phyloP scores from a whole-genome alignment of 2,888 invertebrate species.

The Sicus ferrugineus region DNA sequence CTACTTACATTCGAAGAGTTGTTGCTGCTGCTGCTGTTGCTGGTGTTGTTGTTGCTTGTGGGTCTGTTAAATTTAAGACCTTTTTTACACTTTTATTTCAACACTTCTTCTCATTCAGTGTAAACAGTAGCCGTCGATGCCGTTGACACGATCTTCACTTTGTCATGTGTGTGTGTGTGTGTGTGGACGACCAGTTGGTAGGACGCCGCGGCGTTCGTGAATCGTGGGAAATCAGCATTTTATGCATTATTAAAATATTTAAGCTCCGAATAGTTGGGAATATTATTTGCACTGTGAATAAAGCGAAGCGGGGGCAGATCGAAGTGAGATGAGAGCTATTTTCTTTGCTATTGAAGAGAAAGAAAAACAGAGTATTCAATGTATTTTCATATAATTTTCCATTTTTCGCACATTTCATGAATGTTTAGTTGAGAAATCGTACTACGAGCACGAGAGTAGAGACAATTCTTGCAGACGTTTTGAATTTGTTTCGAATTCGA shows the following conservation, averaged over 20 bases:
- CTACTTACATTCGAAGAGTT: background rate
- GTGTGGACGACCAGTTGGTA: background rate
- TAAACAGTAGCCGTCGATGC: conserved; percentile 18
- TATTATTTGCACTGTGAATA: no score
- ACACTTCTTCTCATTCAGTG: background rate
- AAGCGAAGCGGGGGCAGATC: no score
- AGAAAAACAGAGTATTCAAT: no score
- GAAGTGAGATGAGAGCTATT: no score
- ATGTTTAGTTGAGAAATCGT: no score
- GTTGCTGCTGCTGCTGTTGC: conserved; percentile 3
- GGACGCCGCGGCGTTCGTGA: background rate
- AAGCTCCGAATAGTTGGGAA: background rate
- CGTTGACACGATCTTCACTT: conserved; percentile 26
- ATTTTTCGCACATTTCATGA: no score
- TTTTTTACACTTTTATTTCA: background rate
- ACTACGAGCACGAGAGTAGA: no score
- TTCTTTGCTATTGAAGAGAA: no score
- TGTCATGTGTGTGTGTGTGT: background rate
- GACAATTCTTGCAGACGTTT: no score
- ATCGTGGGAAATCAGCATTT: conserved; percentile 21
- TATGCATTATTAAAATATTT: conserved; percentile 20
- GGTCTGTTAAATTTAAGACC: background rate
- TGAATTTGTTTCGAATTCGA: no score
- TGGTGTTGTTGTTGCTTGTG: background rate
- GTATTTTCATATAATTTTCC: no score